Conservation (phyloP, 1,140 invertebrate species). For the Tetraneura akinire region DNA sequence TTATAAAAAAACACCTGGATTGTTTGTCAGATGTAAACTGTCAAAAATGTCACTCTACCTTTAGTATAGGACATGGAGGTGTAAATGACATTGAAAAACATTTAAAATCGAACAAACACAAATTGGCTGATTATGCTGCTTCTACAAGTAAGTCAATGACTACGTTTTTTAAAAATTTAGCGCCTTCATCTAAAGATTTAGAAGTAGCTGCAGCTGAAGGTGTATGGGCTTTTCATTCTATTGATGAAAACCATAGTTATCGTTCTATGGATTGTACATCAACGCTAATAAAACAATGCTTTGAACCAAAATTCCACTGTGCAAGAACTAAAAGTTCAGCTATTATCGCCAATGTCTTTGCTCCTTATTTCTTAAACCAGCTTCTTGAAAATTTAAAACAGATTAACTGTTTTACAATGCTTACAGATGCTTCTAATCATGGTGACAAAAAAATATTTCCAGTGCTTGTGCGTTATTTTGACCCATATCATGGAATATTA, state of each 20-base stretch:
- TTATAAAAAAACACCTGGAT: background rate
- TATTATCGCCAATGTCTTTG: background rate
- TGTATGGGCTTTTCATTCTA: constrained; percentile 4
- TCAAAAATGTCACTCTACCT: constrained; percentile 4
- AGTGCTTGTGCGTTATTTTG: constrained; percentile 55
- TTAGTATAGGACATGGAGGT: background rate
- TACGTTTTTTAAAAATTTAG: background rate
- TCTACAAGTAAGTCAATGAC: background rate
- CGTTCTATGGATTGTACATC: background rate
- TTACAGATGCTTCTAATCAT: constrained; percentile 55
- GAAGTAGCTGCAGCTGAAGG: constrained; percentile 8
- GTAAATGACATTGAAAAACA: background rate
- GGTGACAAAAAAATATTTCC: constrained; percentile 55
- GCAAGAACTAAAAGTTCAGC: background rate
- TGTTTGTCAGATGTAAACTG: background rate
- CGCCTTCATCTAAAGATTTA: background rate
- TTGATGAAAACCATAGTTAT: background rate
- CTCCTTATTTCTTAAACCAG: constrained; percentile 2
- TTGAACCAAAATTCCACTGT: constrained; percentile 1
- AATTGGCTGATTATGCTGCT: background rate
- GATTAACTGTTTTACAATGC: constrained; percentile 53
- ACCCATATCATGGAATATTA: constrained; percentile 53
- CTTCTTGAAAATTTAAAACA: constrained; percentile 52
- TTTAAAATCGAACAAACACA: background rate
- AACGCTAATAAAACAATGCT: background rate